Evolutionary conservation across 2,113 vertebrate genomes (phyloP), one percentile per base, ranked within the genome.

Genomic region (Prionailurus viverrinus): DNA sequence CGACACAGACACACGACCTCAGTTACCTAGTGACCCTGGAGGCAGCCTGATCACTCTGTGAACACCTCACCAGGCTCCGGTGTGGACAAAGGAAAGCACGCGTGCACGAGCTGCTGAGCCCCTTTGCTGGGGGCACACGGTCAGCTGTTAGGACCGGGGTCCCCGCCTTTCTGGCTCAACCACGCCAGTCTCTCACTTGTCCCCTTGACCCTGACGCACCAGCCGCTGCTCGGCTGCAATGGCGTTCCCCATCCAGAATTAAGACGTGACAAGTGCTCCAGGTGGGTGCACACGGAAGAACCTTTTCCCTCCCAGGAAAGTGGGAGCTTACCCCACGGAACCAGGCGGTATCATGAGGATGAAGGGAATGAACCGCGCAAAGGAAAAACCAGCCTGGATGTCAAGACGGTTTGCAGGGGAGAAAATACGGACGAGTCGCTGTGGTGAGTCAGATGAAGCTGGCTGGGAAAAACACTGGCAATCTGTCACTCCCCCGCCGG

Each of bases 101-200:
- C 0, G 0, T 27, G 86, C 12, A 29, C 0, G 5, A 4, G 48
- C 39, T 3, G 1, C 87, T 8, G 14, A 27, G 18, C 5, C 29
- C 29, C 53, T 29, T 45, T 2, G 0, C 19, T 29, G 6, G 29
- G 2, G 4, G 5, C 2, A 0, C 8, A 9, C 10, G 1, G 21
- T 13, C 11, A 14, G 7, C 76, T 18, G 0, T 16, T 3, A 0
- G 11, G 14, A 41, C 25, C 0, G 8, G 0, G 8, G 41, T 14
- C 71, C 15, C 66, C 14, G 25, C 45, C 58, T 33, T 25, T 39
- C 58, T 19, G 31, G 58, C 58, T 61, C 25, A 23, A 6, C 0
- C 7, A 25, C 3, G 3, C 18, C 41, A 5, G 48, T 45, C 55
- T 39, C 76, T 63, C 0, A 0, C 39, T n/a, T 33, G 89, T 53